These are phyloP conservation scores for Phyllotreta cruciferae DNA, from an alignment of 2,888 invertebrate genomes.

Conservation along the genomic window DNA sequence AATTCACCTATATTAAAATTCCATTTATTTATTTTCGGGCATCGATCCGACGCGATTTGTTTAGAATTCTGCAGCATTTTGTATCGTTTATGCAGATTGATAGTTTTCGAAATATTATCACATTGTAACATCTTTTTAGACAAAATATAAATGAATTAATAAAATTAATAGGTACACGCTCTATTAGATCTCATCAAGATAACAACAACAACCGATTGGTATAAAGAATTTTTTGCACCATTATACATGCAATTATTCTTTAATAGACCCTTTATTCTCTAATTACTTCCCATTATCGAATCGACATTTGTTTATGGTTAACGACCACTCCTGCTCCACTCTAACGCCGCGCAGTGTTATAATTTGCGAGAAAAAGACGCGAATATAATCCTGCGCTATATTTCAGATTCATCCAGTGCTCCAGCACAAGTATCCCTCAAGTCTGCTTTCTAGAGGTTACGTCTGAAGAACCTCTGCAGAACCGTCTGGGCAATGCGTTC, in stretches of 20 bases:
- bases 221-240: too few relatives aligned
- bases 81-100: too few relatives aligned
- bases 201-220: too few relatives aligned
- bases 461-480: slow-evolving; percentile 26
- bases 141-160: too few relatives aligned
- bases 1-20: too few relatives aligned
- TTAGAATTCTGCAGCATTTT: too few relatives aligned
- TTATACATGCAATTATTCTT: background rate
- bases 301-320: background rate
- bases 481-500: slow-evolving; percentile 23
- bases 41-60: too few relatives aligned
- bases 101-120: too few relatives aligned
- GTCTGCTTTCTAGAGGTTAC: slow-evolving; percentile 8
- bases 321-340: background rate
- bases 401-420: slow-evolving; percentile 1
- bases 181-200: too few relatives aligned
- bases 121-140: too few relatives aligned
- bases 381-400: slow-evolving; percentile 3
- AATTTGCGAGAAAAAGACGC: slow-evolving; percentile 2
- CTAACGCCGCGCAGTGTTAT: background rate
- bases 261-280: background rate
- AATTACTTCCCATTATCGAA: background rate
- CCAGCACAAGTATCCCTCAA: slow-evolving; percentile 21
- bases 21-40: too few relatives aligned
- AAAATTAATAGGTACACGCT: too few relatives aligned